Evolutionary conservation across 2,113 vertebrate species (phyloP).

Genomic region (Pygoscelis antarcticus): DNA sequence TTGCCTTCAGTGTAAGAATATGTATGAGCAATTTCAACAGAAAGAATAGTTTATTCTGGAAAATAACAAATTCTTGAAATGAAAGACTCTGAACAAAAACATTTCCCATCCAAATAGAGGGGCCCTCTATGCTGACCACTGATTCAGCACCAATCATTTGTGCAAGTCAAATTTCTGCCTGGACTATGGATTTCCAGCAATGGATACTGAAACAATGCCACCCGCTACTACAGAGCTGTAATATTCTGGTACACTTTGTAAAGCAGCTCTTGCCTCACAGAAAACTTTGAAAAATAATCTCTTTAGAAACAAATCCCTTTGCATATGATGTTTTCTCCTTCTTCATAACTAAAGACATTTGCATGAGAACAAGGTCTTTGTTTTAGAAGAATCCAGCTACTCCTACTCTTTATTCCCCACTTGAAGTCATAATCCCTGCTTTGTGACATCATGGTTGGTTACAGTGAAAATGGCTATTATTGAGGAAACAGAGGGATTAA

Average conservation of each 20-base stretch:
- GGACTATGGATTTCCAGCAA: background rate
- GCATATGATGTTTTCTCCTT: background rate
- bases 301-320: conserved; percentile 1
- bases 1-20: background rate
- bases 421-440: conserved; percentile 15
- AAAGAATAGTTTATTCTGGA: background rate
- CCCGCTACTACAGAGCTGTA: background rate
- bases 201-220: background rate
- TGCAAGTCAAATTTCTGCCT: background rate
- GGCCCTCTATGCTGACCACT: background rate
- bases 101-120: background rate
- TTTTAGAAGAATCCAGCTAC: conserved; percentile 12
- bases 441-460: background rate
- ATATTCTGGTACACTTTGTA: background rate
- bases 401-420: background rate
- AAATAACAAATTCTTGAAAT: conserved; percentile 26
- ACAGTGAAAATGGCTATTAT: conserved; percentile 1
- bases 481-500: background rate
- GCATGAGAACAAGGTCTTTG: conserved; percentile 9
- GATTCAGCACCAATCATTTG: background rate
- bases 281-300: conserved; percentile 31
- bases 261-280: background rate
- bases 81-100: conserved; percentile 37
- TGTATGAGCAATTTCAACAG: conserved; percentile 6
- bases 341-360: background rate